phyloP scores from a whole-genome alignment of 2,113 vertebrate genomes.

The Pogonocichla stellata region DNA sequence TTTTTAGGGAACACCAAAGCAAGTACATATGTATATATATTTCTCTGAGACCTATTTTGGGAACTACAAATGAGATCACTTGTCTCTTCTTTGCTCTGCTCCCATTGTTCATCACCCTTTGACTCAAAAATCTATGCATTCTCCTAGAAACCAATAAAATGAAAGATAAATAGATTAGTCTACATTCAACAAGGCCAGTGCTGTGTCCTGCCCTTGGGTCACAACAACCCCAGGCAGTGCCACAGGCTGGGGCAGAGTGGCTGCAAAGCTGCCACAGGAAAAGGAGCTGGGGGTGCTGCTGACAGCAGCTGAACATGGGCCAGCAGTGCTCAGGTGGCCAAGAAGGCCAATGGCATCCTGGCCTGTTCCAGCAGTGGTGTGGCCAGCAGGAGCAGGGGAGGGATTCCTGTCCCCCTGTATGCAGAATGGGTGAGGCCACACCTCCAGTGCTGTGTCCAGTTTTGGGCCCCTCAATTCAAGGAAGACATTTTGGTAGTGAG shows the following conservation, averaged over 20 bases:
- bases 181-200: not conserved
- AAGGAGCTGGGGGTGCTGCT: not conserved
- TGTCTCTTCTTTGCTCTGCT: not conserved
- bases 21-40: not conserved
- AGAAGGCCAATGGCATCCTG: not conserved
- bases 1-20: not conserved
- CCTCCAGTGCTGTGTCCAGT: fast-evolving
- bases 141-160: not conserved
- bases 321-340: not conserved
- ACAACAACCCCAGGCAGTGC: not conserved
- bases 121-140: not conserved
- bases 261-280: not conserved
- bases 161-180: not conserved
- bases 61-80: not conserved
- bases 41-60: not conserved
- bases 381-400: not conserved
- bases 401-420: not conserved
- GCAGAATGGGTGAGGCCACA: fast-evolving
- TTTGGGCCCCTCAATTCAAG: not conserved
- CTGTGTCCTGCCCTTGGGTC: fast-evolving
- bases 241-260: not conserved
- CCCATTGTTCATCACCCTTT: not conserved
- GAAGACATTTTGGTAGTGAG: not conserved
- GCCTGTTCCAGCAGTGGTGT: not conserved
- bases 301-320: not conserved